A percentile compares a stretch with the other conserved stretches of the same genome.
These are phyloP conservation scores for Falco concolor DNA, from an alignment of 2,797 vertebrate genomes.

Conservation along the genomic window DNA sequence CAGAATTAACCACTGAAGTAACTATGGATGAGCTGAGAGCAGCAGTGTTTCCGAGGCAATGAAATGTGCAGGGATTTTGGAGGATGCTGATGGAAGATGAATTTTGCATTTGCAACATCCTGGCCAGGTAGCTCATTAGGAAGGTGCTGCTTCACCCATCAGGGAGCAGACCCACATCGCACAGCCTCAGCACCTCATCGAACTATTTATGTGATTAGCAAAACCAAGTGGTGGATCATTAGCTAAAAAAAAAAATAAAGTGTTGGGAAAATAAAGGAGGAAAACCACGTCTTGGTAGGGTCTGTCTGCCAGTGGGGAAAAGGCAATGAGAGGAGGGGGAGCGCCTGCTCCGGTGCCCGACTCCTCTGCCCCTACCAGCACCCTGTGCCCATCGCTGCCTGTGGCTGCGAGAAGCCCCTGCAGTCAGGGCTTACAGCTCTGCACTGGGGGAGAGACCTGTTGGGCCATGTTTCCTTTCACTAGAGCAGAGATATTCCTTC, in stretches of 20 bases:
- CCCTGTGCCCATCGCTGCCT: background rate
- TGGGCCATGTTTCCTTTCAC: background rate
- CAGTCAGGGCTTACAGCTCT: background rate
- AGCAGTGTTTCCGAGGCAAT: background rate
- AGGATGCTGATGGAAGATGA: background rate
- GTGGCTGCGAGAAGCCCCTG: background rate
- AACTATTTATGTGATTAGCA: background rate
- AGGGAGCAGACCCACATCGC: background rate
- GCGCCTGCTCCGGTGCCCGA: background rate
- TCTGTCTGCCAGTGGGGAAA: background rate
- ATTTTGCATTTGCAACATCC: background rate
- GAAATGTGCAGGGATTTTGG: background rate
- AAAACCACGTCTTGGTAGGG: accelerated
- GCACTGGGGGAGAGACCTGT: background rate
- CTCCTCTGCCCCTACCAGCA: background rate
- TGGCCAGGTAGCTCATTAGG: background rate
- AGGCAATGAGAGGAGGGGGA: background rate
- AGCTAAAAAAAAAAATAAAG: background rate
- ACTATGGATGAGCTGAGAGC: background rate
- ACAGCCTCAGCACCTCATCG: background rate
- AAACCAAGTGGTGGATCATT: background rate
- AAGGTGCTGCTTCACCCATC: background rate
- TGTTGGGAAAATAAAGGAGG: background rate
- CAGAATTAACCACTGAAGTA: background rate
- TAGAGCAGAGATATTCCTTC: background rate